Evolutionary conservation across 1,140 invertebrate species (phyloP).

Genomic region (Agraylea sexmaculata): DNA sequence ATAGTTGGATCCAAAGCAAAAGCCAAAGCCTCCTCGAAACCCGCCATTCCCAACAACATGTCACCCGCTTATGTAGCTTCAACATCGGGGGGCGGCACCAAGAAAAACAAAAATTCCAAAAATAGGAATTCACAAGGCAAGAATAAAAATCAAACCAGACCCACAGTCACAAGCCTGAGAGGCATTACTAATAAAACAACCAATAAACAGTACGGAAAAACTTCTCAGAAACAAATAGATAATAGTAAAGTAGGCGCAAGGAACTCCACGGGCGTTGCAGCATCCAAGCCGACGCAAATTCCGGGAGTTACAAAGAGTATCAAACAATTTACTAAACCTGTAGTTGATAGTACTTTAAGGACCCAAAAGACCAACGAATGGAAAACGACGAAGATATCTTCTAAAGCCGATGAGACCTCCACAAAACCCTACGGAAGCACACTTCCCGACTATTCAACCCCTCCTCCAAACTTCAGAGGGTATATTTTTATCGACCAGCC

Average conservation of each 20-base stretch:
- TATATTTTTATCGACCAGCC: constrained; percentile 22
- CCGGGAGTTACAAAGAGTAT: constrained; percentile 13
- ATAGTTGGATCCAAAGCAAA: constrained; percentile 19
- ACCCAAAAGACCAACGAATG: constrained; percentile 26
- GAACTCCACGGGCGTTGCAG: constrained; percentile 16
- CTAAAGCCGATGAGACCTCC: constrained; percentile 19
- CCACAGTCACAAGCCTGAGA: constrained; percentile 31
- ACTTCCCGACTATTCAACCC: constrained; percentile 14
- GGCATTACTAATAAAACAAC: constrained; percentile 25
- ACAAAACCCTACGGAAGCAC: constrained; percentile 16
- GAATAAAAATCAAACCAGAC: constrained; percentile 26
- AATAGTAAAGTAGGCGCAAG: constrained; percentile 25
- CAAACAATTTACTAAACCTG: too few species aligned
- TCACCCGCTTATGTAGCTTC: constrained; percentile 37
- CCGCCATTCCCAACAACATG: constrained; percentile 31
- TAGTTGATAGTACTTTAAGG: too few species aligned
- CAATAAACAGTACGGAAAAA: constrained; percentile 20
- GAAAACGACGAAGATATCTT: constrained; percentile 23
- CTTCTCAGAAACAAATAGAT: constrained; percentile 25
- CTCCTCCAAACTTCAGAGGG: constrained; percentile 19
- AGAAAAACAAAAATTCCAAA: constrained; percentile 46
- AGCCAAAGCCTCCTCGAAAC: constrained; percentile 26
- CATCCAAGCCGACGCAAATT: constrained; percentile 24
- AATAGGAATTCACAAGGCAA: constrained; percentile 40
- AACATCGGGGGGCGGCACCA: constrained; percentile 29